These are phyloP conservation scores for Dasypolia templi DNA, from an alignment of 2,888 invertebrate genomes.

Conservation along the genomic window DNA sequence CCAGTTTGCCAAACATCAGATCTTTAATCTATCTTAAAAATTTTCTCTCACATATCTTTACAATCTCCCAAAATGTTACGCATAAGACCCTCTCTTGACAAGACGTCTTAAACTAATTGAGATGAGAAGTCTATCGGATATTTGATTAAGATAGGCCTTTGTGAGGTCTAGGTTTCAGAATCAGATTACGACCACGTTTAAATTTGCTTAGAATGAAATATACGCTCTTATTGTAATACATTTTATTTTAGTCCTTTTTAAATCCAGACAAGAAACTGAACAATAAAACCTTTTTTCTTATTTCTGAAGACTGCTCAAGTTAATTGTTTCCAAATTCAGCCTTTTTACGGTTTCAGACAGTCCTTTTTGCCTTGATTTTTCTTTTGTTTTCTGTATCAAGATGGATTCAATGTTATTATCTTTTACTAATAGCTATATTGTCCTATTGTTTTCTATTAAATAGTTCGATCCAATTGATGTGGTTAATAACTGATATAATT, in stretches of 20 bases:
- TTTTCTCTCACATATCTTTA: constrained; percentile 22
- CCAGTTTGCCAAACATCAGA: neutral
- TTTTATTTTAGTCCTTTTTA: constrained; percentile 12
- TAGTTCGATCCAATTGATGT: constrained; percentile 18
- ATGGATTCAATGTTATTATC: constrained; percentile 47
- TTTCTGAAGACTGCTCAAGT: constrained; percentile 29
- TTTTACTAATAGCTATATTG: constrained; percentile 46
- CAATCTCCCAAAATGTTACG: constrained; percentile 27
- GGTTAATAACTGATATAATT: constrained; percentile 35
- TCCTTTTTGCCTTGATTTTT: constrained; percentile 25
- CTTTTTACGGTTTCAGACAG: constrained; percentile 19
- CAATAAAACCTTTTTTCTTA: constrained; percentile 13
- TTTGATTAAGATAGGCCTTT: constrained; percentile 45
- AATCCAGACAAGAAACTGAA: constrained; percentile 10
- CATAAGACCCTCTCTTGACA: constrained; percentile 14
- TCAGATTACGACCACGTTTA: constrained; percentile 15
- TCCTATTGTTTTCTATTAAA: constrained; percentile 39
- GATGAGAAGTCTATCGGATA: constrained; percentile 34
- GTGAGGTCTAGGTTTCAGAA: constrained; percentile 11
- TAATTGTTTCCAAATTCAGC: constrained; percentile 53
- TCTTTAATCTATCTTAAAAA: constrained; percentile 34
- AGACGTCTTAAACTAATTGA: constrained; percentile 15
- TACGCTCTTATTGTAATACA: neutral
- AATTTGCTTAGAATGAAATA: neutral
- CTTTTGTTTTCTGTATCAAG: constrained; percentile 38